Base-by-base conservation (phyloP, 2,797 vertebrate species). In the Pseudomugil gertrudae region DNA sequence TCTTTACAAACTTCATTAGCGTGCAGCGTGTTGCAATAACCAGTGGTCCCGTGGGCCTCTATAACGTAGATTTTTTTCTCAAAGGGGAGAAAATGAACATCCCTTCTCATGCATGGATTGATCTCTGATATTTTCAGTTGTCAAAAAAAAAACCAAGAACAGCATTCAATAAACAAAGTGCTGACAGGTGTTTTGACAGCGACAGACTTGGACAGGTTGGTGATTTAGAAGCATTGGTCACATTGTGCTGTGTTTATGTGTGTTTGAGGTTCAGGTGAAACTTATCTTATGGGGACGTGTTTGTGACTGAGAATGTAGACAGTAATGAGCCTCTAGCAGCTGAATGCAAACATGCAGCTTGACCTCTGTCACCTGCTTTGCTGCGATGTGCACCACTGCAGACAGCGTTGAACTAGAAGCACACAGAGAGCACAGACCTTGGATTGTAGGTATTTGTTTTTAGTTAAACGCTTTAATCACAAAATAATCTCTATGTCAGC, bases 111-210 rank as follows among this genome's bases (percentile, higher is more conserved):
- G 53, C 36, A n/a, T 23, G 19, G 38, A 65, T 72, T 60, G 27
- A 79, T 71, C 51, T 57, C 23, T 17, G 51, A 65, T 54, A 43
- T 60, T 52, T 61, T 58, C 15, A 17, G 47, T 15, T 66, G 33
- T 73, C 54, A 38, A 38, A 35, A 59, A 30, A 73, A 69, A 35
- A 55, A 33, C 5, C 69, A 57, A 19, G 51, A 24, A 62, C 54
- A 60, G 47, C 32, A 32, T 26, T 29, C 24, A 38, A 29, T 58
- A 75, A 75, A 81, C 67, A 72, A 72, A 75, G 47, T 15, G 9
- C 35, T 50, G 54, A 33, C 29, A 68, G 48, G 69, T 43, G 58
- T 84, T 79, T 75, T 67, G 72, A 60, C 29, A 57, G 61, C 60
- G 21, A 79, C 79, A 4, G 54, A 23, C 36, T 64, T 52, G 38